A percentile compares a stretch with the other conserved stretches of the same genome.
These are phyloP conservation scores for Heterocephalus glaber DNA, from an alignment of 2,113 vertebrate genomes.

Conservation along the genomic window DNA sequence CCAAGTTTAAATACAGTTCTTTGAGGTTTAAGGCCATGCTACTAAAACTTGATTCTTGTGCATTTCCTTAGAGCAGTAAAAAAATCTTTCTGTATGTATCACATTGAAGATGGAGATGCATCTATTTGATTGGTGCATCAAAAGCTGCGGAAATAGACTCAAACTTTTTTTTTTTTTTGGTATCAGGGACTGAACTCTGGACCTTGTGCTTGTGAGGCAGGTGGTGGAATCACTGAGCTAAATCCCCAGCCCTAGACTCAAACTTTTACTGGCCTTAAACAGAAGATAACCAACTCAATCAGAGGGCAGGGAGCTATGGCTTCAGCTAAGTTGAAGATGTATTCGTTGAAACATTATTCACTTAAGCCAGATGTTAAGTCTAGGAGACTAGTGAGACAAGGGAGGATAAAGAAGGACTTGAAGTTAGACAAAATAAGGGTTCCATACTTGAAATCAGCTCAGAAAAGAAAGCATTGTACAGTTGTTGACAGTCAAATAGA, in stretches of 20 bases:
- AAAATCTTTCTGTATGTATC: neutral
- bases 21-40: neutral
- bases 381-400: neutral
- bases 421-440: neutral
- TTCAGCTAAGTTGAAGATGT: neutral
- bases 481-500: neutral
- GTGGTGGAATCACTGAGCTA: too few relatives aligned
- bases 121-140: neutral
- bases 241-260: too few relatives aligned
- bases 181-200: too few relatives aligned
- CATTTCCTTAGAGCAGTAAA: conserved; percentile 30
- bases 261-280: neutral
- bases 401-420: neutral
- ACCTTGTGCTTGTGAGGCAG: too few relatives aligned
- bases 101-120: neutral
- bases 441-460: neutral
- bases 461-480: neutral
- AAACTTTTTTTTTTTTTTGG: too few relatives aligned
- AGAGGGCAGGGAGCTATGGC: neutral
- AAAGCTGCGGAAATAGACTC: neutral
- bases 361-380: neutral
- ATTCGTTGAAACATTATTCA: conserved; percentile 5
- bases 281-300: neutral
- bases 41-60: conserved; percentile 28
- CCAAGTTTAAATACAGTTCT: conserved; percentile 52